Base-by-base conservation (phyloP, 2,113 vertebrate genomes). In the Halichoeres trimaculatus region DNA sequence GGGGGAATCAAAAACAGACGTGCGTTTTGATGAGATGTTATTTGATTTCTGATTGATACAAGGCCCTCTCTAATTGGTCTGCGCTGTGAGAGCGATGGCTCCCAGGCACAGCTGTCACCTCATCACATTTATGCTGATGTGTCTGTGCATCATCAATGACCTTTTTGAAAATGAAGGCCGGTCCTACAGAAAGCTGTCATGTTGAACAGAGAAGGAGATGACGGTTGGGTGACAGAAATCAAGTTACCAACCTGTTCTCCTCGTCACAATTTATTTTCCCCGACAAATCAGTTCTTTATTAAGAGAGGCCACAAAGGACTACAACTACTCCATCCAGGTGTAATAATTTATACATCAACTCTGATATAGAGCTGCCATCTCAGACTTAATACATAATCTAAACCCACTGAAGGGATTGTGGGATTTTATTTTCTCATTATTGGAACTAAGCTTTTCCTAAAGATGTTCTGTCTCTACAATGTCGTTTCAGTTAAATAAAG, bases 31-130 rank as follows among this genome's bases (percentile, higher is more conserved):
- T 88, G 88, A 86, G 85, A 90, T 86, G 85, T 87, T 88, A 90
- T 93, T 89, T 91, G 86, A 89, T 86, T 90, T 88, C 53, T 91
- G 90, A 92, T 90, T 91, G 87, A 88, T 90, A 89, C 81, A 84
- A 80, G 87, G 65, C 74, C 69, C 65, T 43, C 71, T 85, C 85
- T 91, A 91, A 93, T 93, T 91, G 88, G 88, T 72, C 69, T 59
- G 80, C 23, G 65, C 85, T 76, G 58, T 9, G 83, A 84, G 80
- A 74, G 82, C 64, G 62, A 91, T 81, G 81, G 81, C 88, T 90
- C 83, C 63, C 72, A 84, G 90, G 89, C 87, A 87, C 74, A 41
- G 80, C 89, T 89, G 90, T 91, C 91, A 86, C 65, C 36, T 4
- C 54, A 83, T 89, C 78, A 85, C 62, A 85, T 81, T 75, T 83